Conservation (phyloP, 23 tunicate genomes). For the Corella eumyota region DNA sequence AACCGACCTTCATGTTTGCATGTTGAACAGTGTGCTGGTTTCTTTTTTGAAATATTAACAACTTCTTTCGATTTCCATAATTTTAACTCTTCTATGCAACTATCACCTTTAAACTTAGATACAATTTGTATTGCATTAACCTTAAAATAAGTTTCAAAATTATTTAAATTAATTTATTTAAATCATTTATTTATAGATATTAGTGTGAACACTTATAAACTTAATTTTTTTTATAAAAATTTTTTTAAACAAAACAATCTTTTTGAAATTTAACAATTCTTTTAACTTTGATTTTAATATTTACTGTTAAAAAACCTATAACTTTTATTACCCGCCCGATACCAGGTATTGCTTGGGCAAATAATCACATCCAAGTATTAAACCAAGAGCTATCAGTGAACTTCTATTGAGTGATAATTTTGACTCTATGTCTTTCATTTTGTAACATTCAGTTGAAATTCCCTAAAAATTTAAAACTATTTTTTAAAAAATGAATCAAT, state of each 20-base stretch:
- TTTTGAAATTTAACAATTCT: no score
- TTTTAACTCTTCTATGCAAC: slow-evolving; percentile 17
- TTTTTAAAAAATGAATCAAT: not conserved
- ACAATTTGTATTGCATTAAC: slow-evolving; percentile 11
- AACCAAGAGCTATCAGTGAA: slow-evolving; percentile 50
- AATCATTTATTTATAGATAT: no score
- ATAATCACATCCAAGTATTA: slow-evolving; percentile 88
- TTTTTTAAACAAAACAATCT: no score
- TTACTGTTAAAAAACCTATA: no score
- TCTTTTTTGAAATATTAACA: not conserved
- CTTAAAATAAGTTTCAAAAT: slow-evolving; percentile 7
- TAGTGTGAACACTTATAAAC: no score
- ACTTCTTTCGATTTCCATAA: slow-evolving; percentile 9
- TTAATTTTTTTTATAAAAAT: no score
- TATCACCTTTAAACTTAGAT: not conserved
- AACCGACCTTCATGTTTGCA: slow-evolving; percentile 55
- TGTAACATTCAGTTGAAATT: slow-evolving; percentile 22
- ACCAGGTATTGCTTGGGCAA: slow-evolving; percentile 55
- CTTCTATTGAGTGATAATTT: slow-evolving; percentile 24
- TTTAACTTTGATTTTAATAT: no score
- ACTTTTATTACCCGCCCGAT: slow-evolving; percentile 42
- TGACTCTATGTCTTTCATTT: slow-evolving; percentile 24
- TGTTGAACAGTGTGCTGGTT: slow-evolving; percentile 42
- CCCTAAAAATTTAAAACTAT: slow-evolving; percentile 7
- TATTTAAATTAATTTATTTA: no score